These are phyloP conservation scores for Nymphicus hollandicus DNA, from an alignment of 2,113 vertebrate genomes.

Conservation along the genomic window DNA sequence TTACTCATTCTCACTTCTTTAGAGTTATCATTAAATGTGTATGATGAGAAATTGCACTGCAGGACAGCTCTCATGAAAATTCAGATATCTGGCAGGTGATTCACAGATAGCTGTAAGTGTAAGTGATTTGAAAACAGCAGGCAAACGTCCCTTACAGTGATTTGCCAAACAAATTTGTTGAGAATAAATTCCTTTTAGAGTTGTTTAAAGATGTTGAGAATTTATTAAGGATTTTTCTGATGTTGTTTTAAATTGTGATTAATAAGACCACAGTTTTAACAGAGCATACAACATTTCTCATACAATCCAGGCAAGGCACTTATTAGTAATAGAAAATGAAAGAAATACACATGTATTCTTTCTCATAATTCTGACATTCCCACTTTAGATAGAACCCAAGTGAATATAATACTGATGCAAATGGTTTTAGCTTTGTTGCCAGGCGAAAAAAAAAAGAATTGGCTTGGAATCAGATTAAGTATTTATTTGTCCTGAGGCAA, in stretches of 20 bases:
- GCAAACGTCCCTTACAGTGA: neutral
- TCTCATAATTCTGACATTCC: neutral
- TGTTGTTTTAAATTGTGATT: neutral
- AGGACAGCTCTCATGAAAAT: slow-evolving; percentile 14
- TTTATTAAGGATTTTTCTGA: neutral
- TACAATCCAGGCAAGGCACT: neutral
- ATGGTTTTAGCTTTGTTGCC: neutral
- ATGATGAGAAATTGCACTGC: neutral
- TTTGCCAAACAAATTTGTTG: neutral
- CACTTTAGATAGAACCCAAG: neutral
- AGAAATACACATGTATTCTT: neutral
- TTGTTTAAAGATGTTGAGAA: neutral
- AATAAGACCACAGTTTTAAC: neutral
- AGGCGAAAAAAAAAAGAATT: neutral
- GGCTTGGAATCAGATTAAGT: neutral
- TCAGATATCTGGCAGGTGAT: slow-evolving; percentile 17
- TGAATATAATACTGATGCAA: neutral
- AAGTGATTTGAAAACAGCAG: slow-evolving; percentile 40
- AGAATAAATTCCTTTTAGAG: neutral
- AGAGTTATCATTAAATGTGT: neutral
- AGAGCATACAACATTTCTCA: neutral
- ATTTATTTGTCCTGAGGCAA: neutral
- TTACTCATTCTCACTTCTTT: neutral
- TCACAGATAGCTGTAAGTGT: neutral
- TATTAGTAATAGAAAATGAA: neutral